Evolutionary conservation across 1,140 invertebrate species (phyloP), one percentile per base, ranked within the genome.

Genomic region (Leptoteleia sp.): DNA sequence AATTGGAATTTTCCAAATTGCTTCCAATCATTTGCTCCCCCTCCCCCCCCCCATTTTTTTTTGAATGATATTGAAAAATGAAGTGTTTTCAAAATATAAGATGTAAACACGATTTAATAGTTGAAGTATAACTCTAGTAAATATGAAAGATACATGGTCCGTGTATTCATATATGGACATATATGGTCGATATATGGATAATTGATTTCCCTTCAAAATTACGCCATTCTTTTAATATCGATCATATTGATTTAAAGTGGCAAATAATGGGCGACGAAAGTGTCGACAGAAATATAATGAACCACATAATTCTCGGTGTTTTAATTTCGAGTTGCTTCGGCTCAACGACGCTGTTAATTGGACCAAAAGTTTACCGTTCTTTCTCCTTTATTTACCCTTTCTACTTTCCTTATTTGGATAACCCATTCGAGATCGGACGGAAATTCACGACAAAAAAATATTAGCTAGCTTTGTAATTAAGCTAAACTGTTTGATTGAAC

Each of bases 231-330:
- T 68, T 48, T 52, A 57, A 57, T 68, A 68, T n/a, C n/a, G n/a
- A 57, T 68, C 4, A 9, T 68, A 57, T 48, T 68, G 64, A 68
- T 68, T 68, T 59, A 50, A 70, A 48, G 19, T 11, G 9, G 43
- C 43, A 50, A n/a, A 59, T 70, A 70, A 48, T 38, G n/a, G 40
- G 16, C 17, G 13, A 29, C 40, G 42, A 67, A 45, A 45, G 29
- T 17, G 27, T 37, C 47, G 52, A 12, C 19, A 8, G 33, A 47
- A 68, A 68, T 31, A 57, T 31, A 40, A 43, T 48, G 64, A 48
- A 68, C 35, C 33, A 31, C 17, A 57, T 64, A 64, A 50, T 52
- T 64, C 45, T 42, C 38, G 4, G 12, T 45, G 38, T 67, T 67
- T 67, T 65, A 43, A 45, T 55, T 67, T 55, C 48, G 15, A 35